Evolutionary conservation across 2,888 invertebrate species (phyloP), one percentile per base, ranked within the genome.

Genomic region (Drosophila tripunctata): DNA sequence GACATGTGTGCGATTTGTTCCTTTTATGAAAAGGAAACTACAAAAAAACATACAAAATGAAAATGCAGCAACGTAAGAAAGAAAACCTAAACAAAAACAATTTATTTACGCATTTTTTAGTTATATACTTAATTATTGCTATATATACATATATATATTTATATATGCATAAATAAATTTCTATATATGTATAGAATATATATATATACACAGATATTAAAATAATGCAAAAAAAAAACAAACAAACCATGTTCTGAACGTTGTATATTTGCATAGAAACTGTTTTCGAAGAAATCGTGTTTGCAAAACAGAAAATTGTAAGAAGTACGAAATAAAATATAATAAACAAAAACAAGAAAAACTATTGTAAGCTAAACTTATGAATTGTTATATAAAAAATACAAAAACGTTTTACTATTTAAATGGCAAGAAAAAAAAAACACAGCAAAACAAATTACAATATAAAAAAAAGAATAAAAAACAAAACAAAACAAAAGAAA

Each of bases 61-160:
- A 48, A 30, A 27, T 27, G 10, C 36, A 40, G 12, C 31, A 33
- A 55, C 50, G 51, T 65, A 71, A 67, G 40, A 66, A 70, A 63
- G 55, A 65, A 64, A 56, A 30, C 50, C 62, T 77, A 83, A 31
- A 31, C 2, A 43, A 30, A 30, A 43, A 55, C 67, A 76, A 73
- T 79, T 86, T 74, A 69, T 66, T 87, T 86, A 83, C 87, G 83
- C 83, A 83, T 78, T 87, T 83, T 80, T 88, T 87, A 87, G 86
- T 88, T 86, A 82, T 82, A 86, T 75, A 86, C 65, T 86, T 68
- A 64, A 50, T 55, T 50, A 63, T 54, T 56, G 43, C 60, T 47
- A 54, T 48, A 56, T 61, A 56, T 56, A 55, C 41, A 50, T 21
- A 61, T 52, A 55, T 47, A 55, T 56, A 40, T 22, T 44, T 66